Percentiles rank a stretch among this genome's conserved stretches.
These are phyloP conservation scores for Carabus problematicus DNA, from an alignment of 2,888 invertebrate species.

Conservation along the genomic window DNA sequence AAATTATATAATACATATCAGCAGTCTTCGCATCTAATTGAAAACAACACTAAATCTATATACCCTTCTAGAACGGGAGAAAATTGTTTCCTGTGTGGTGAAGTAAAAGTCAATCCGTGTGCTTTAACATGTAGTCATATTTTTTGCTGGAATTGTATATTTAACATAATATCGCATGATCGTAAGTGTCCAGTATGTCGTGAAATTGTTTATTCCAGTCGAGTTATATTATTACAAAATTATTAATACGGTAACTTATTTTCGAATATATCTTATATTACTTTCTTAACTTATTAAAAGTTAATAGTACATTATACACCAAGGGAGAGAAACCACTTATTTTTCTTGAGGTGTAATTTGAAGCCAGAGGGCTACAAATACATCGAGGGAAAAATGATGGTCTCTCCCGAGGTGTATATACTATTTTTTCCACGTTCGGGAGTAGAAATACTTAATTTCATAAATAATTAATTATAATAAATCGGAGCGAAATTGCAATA, in stretches of 20 bases:
- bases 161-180: constrained; percentile 24
- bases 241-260: constrained; percentile 21
- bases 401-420: no score
- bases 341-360: no score
- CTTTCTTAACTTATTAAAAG: background rate
- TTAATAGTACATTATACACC: no score
- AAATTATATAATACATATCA: constrained; percentile 45
- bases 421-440: no score
- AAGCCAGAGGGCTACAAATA: no score
- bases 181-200: constrained; percentile 30
- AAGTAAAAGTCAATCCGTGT: constrained; percentile 24
- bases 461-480: no score
- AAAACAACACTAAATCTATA: no score
- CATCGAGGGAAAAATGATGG: no score
- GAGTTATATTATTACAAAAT: constrained; percentile 34
- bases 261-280: background rate
- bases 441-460: no score
- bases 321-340: no score
- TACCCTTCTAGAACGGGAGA: background rate
- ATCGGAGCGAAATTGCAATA: no score
- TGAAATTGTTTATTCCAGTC: constrained; percentile 18
- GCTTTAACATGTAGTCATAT: constrained; percentile 32
- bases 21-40: no score
- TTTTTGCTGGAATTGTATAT: constrained; percentile 37
- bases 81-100: constrained; percentile 25